phyloP scores from a whole-genome alignment of 2,797 vertebrate genomes.

The Pitangus sulphuratus region DNA sequence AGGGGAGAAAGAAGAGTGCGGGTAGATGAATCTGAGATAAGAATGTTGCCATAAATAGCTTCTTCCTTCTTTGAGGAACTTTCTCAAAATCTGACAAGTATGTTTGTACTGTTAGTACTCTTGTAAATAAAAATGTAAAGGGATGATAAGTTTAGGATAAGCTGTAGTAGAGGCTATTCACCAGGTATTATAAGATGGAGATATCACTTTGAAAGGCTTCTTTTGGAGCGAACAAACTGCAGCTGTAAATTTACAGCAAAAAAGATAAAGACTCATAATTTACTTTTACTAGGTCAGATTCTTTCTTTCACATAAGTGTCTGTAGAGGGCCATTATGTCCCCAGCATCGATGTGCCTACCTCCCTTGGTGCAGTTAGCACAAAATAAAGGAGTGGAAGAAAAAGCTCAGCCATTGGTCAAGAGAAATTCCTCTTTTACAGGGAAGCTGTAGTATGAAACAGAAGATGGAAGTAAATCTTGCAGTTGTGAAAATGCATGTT shows the following conservation, averaged over 20 bases:
- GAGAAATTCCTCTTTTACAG: not conserved
- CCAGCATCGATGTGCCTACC: not conserved
- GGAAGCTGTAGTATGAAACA: not conserved
- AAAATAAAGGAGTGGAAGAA: not conserved
- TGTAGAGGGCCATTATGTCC: not conserved
- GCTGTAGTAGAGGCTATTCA: not conserved
- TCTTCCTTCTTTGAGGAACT: not conserved
- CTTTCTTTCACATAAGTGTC: not conserved
- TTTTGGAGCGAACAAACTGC: not conserved
- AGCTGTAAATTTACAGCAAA: not conserved
- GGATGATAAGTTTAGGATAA: not conserved
- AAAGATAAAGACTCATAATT: not conserved
- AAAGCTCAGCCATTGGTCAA: not conserved
- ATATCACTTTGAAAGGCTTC: not conserved
- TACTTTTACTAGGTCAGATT: not conserved
- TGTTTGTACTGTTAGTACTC: not conserved
- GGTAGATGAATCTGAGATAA: not conserved
- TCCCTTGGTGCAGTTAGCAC: not conserved
- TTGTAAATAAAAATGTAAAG: not conserved
- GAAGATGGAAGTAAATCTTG: not conserved
- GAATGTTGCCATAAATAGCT: not conserved
- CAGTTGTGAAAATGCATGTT: not conserved
- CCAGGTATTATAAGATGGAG: not conserved
- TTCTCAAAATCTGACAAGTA: not conserved
- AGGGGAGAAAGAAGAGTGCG: not conserved